A percentile compares a stretch with the other conserved stretches of the same genome.
phyloP scores from a whole-genome alignment of 53 echinoderm and acorn worm species.

The Temnopleurus reevesii region DNA sequence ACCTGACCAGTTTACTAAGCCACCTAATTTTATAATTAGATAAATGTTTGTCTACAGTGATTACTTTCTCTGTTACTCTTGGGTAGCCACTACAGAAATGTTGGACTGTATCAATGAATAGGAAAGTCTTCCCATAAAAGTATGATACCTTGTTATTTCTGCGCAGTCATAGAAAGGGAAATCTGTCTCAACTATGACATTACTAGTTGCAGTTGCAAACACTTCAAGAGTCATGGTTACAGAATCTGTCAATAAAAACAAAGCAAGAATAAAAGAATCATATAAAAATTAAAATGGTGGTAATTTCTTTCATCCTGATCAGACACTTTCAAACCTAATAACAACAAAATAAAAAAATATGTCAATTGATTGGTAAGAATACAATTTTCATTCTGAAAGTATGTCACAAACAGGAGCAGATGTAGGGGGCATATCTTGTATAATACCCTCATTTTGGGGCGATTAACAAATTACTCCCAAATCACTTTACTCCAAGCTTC shows the following conservation, averaged over 20 bases:
- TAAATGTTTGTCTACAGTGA: too few species aligned
- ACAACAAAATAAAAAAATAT: background rate
- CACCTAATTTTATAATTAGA: too few species aligned
- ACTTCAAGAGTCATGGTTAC: conserved; percentile 26
- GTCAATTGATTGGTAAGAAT: background rate
- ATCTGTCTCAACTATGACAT: background rate
- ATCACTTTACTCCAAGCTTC: too few species aligned
- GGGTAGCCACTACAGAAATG: background rate
- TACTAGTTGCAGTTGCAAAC: background rate
- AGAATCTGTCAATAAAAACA: background rate
- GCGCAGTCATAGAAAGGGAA: background rate
- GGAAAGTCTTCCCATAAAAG: background rate
- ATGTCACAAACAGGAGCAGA: too few species aligned
- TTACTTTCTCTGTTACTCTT: background rate
- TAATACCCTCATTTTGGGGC: too few species aligned
- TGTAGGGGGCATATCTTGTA: too few species aligned
- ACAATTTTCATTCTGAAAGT: too few species aligned
- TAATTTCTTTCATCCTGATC: background rate
- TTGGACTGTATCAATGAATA: background rate
- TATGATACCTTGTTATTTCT: background rate
- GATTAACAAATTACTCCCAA: too few species aligned
- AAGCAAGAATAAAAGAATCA: background rate
- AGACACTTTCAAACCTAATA: background rate
- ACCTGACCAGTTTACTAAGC: too few species aligned
- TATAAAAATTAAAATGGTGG: background rate